phyloP scores from a whole-genome alignment of 2,113 vertebrate genomes.

The Edolisoma coerulescens region DNA sequence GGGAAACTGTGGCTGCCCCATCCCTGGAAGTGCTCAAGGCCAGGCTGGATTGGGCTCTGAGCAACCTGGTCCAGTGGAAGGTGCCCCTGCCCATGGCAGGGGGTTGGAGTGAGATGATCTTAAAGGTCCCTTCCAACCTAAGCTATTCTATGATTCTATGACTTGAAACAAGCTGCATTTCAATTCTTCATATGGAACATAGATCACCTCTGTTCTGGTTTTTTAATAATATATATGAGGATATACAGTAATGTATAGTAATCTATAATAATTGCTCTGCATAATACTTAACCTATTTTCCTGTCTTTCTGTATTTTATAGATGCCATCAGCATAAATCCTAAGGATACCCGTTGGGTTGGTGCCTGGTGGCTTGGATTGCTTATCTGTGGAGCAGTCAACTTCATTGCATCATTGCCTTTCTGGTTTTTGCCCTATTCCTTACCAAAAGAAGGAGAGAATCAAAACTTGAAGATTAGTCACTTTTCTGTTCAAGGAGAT shows the following conservation, averaged over 20 bases:
- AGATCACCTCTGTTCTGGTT: not conserved
- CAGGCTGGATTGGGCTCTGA: not conserved
- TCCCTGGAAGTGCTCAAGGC: not conserved
- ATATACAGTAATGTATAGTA: not conserved
- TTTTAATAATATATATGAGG: not conserved
- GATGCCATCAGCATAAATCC: constrained; percentile 84
- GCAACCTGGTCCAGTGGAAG: not conserved
- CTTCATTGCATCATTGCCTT: constrained; percentile 83
- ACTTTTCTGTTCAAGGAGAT: not conserved
- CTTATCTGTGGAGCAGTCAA: constrained; percentile 75
- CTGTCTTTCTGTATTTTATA: constrained; percentile 47
- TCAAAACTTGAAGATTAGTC: not conserved
- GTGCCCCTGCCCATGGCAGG: not conserved
- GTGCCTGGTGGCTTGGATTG: constrained; percentile 93
- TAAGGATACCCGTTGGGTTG: constrained; percentile 89
- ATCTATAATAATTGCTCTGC: not conserved
- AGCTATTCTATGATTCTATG: not conserved
- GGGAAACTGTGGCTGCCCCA: not conserved
- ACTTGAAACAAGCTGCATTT: not conserved
- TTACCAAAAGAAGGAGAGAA: constrained; percentile 56
- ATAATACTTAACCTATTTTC: not conserved
- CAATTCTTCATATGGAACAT: not conserved
- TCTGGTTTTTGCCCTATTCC: constrained; percentile 86
- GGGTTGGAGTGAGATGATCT: not conserved
- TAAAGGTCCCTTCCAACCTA: not conserved